Conservation (phyloP, 2,888 invertebrate genomes). For the Chrysolina haemoptera region DNA sequence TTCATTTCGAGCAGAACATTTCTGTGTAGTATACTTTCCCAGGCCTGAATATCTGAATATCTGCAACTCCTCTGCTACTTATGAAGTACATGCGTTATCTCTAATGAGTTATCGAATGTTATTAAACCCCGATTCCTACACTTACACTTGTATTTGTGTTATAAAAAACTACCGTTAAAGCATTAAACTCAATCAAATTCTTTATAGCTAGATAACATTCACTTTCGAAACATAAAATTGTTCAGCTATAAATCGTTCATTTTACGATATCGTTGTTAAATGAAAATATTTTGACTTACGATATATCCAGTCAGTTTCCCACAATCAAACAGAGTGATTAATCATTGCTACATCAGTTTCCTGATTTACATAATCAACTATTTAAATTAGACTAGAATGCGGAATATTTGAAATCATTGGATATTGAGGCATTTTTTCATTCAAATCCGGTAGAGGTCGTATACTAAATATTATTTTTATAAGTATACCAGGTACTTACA, state of each 20-base stretch:
- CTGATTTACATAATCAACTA: slow-evolving; percentile 46
- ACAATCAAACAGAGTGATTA: neutral
- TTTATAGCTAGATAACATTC: slow-evolving; percentile 21
- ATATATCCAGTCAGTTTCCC: slow-evolving; percentile 2
- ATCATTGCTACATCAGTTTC: neutral
- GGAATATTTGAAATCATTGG: neutral
- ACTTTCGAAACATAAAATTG: slow-evolving; percentile 16
- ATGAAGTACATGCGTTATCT: slow-evolving; percentile 15
- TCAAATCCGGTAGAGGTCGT: neutral
- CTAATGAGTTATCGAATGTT: neutral
- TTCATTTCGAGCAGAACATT: no score
- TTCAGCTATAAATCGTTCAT: slow-evolving; percentile 7
- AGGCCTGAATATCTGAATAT: neutral
- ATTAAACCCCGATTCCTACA: slow-evolving; percentile 1
- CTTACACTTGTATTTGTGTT: slow-evolving; percentile 18
- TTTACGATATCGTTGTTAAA: neutral
- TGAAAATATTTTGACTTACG: slow-evolving; percentile 18
- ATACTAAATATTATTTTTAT: no score
- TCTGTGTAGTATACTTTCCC: neutral
- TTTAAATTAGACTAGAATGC: slow-evolving; percentile 26
- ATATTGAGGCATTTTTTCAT: neutral
- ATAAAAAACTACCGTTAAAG: slow-evolving; percentile 15
- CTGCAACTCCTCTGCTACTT: neutral
- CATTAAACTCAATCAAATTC: slow-evolving; percentile 16
- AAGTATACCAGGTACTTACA: no score